Conservation (phyloP, 92 coral and sea anemone genomes). For the Phenganax marumi region DNA sequence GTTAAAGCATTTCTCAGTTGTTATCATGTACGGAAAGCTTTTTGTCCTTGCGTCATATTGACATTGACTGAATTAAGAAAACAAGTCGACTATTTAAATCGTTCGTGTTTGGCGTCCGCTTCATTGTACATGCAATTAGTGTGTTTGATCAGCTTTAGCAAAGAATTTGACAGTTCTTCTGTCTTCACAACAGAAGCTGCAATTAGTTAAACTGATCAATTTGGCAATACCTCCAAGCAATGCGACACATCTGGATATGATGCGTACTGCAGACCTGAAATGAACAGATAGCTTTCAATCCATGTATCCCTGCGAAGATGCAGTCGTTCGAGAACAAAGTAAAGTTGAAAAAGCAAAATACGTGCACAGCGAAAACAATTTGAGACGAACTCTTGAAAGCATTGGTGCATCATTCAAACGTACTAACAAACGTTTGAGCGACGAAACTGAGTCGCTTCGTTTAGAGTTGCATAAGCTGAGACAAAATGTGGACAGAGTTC, state of each 20-base stretch:
- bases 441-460: slow-evolving; percentile 27
- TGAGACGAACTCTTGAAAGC: slow-evolving; percentile 18
- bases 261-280: neutral
- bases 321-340: slow-evolving; percentile 34
- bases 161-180: slow-evolving; percentile 22
- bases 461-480: slow-evolving; percentile 18
- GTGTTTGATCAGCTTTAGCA: slow-evolving; percentile 6
- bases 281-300: neutral
- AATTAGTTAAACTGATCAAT: neutral
- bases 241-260: neutral
- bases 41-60: neutral
- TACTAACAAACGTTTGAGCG: slow-evolving; percentile 29
- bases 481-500: slow-evolving; percentile 16
- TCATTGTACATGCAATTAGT: slow-evolving; percentile 14
- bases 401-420: slow-evolving; percentile 35
- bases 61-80: neutral
- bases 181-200: neutral
- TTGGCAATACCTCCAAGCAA: neutral
- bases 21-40: neutral
- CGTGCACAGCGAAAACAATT: slow-evolving; percentile 38
- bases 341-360: slow-evolving; percentile 43
- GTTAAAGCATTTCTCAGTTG: too few relatives aligned
- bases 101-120: slow-evolving; percentile 1
- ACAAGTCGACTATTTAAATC: slow-evolving; percentile 11
- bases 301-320: slow-evolving; percentile 13